These are phyloP conservation scores for Enteromius afrohamiltoni DNA, from an alignment of 2,797 vertebrate genomes.

Conservation along the genomic window DNA sequence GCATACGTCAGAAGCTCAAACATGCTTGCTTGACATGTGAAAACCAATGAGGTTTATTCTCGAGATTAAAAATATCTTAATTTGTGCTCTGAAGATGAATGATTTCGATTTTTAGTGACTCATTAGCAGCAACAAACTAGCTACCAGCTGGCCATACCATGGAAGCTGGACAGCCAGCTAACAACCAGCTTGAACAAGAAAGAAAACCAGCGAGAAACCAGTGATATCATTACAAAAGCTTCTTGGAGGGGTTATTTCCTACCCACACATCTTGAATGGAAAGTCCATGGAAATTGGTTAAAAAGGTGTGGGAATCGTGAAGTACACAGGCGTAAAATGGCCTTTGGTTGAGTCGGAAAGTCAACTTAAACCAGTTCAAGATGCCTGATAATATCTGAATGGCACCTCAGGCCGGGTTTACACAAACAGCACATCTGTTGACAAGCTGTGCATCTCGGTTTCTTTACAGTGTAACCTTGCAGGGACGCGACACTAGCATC, in stretches of 20 bases:
- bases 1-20: background rate
- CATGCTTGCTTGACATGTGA: background rate
- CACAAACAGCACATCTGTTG: constrained; percentile 57
- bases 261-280: background rate
- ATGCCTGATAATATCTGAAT: constrained; percentile 12
- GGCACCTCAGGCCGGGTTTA: constrained; percentile 4
- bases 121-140: background rate
- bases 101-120: too few species aligned
- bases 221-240: background rate
- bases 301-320: background rate
- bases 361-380: constrained; percentile 9
- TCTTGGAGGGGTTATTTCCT: background rate
- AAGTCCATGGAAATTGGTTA: background rate
- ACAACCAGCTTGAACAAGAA: background rate
- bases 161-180: background rate
- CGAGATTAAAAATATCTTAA: background rate
- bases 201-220: background rate
- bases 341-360: background rate
- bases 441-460: constrained; percentile 53
- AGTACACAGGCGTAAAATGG: background rate
- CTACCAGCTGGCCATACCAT: background rate
- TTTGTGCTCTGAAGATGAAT: background rate
- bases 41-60: background rate
- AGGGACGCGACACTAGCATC: background rate
- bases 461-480: constrained; percentile 14